phyloP scores from a whole-genome alignment of 2,797 vertebrate genomes.

The Diplodus sargus region DNA sequence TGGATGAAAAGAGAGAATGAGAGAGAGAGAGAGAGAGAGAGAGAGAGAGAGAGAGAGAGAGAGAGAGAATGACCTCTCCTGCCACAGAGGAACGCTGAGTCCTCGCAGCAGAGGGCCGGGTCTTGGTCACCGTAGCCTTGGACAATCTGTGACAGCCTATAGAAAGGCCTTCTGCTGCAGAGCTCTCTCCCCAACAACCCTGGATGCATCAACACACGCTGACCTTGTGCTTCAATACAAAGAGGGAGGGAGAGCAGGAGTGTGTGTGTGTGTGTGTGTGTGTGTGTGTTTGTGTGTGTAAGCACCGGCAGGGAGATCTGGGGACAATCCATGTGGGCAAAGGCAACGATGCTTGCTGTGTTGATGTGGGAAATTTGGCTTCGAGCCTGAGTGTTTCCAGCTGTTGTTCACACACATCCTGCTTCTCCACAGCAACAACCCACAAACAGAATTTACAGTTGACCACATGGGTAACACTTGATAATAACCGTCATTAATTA shows the following conservation, averaged over 20 bases:
- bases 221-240: slow-evolving; percentile 73
- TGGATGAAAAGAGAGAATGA: slow-evolving; percentile 23
- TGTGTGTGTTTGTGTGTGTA: slow-evolving; percentile 8
- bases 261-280: slow-evolving; percentile 34
- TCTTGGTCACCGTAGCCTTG: slow-evolving; percentile 87
- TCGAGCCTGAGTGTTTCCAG: slow-evolving; percentile 50
- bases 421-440: slow-evolving; percentile 25
- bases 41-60: slow-evolving; percentile 33
- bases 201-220: slow-evolving; percentile 64
- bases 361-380: slow-evolving; percentile 45
- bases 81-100: slow-evolving; percentile 76
- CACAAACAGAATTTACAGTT: not conserved
- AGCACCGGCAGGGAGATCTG: not conserved
- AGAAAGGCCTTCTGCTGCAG: slow-evolving; percentile 61
- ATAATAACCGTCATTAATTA: too few relatives aligned
- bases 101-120: slow-evolving; percentile 70
- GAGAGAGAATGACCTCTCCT: slow-evolving; percentile 68
- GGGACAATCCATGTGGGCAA: too few relatives aligned
- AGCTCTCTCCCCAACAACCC: slow-evolving; percentile 63
- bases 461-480: too few relatives aligned
- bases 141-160: slow-evolving; percentile 76
- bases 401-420: slow-evolving; percentile 40
- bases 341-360: slow-evolving; percentile 26
- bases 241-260: slow-evolving; percentile 19
- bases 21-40: slow-evolving; percentile 27